Conservation (phyloP, 2,797 vertebrate genomes). For the Arctocebus calabarensis region DNA sequence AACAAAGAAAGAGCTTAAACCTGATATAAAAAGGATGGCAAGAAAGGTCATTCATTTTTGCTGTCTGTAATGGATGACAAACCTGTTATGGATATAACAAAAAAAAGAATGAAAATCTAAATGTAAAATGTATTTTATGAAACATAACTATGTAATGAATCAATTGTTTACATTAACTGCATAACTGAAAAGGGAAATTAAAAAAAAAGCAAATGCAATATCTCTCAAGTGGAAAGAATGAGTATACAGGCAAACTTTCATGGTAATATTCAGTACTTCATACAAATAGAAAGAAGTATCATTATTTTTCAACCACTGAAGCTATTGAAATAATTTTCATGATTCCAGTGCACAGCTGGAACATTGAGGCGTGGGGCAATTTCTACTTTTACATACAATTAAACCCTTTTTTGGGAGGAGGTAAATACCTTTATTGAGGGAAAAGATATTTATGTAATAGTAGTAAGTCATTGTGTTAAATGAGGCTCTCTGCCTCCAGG, state of each 20-base stretch:
- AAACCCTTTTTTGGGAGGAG: too few species aligned
- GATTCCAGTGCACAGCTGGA: slow-evolving; percentile 15
- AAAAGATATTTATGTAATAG: too few species aligned
- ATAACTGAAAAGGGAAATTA: not conserved
- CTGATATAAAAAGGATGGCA: not conserved
- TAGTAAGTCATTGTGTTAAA: not conserved
- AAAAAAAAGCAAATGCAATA: not conserved
- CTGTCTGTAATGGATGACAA: not conserved
- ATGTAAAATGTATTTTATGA: slow-evolving; percentile 22
- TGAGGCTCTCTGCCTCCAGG: not conserved
- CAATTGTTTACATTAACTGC: slow-evolving; percentile 18
- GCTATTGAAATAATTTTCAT: not conserved
- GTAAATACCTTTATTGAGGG: too few species aligned
- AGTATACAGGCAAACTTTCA: slow-evolving; percentile 26
- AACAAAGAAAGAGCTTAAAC: slow-evolving; percentile 1
- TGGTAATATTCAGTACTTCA: not conserved
- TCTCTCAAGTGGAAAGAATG: not conserved
- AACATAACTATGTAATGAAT: slow-evolving; percentile 1
- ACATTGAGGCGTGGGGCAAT: not conserved
- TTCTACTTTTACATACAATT: not conserved
- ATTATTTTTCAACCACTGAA: slow-evolving; percentile 41
- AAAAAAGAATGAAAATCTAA: not conserved
- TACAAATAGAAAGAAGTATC: not conserved
- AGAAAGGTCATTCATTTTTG: slow-evolving; percentile 28
- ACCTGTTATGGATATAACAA: not conserved